Percentiles rank a stretch among this genome's conserved stretches.
These are phyloP conservation scores for Cydia pomonella DNA, from an alignment of 1,140 invertebrate genomes.

Conservation along the genomic window DNA sequence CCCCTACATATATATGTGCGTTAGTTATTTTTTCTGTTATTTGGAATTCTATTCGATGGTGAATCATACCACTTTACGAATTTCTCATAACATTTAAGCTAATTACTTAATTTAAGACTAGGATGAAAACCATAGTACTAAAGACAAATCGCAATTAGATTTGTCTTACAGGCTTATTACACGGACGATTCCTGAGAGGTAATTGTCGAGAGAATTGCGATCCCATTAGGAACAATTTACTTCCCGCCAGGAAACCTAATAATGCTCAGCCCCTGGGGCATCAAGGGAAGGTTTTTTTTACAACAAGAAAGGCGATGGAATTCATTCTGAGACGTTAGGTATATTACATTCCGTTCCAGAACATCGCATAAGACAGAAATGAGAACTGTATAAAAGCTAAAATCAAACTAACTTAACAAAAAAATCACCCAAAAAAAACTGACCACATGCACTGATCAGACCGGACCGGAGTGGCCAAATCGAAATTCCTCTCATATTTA, in stretches of 20 bases:
- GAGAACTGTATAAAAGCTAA: not conserved
- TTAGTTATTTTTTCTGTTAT: too few species aligned
- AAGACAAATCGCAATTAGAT: not conserved
- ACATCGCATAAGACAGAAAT: not conserved
- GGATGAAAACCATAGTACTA: not conserved
- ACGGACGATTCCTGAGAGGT: not conserved
- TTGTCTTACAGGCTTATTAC: not conserved
- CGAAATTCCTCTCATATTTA: too few species aligned
- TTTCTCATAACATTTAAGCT: not conserved
- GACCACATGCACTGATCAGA: too few species aligned
- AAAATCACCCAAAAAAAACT: too few species aligned
- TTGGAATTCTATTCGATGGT: too few species aligned
- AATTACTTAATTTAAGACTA: too few species aligned
- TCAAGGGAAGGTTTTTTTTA: not conserved
- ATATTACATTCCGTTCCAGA: too few species aligned
- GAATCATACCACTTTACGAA: too few species aligned
- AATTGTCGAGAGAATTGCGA: slow-evolving; percentile 28
- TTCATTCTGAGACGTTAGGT: not conserved
- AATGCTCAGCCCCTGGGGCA: not conserved
- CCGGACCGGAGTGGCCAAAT: too few species aligned
- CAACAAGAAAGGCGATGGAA: not conserved
- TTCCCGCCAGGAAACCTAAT: slow-evolving; percentile 26
- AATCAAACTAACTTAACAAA: not conserved
- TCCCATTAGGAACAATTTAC: slow-evolving; percentile 29
- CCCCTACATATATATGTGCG: too few species aligned